A percentile compares a stretch with the other conserved stretches of the same genome.
These are phyloP conservation scores for Anolis apletophallus DNA, from an alignment of 2,797 vertebrate species.

Conservation along the genomic window DNA sequence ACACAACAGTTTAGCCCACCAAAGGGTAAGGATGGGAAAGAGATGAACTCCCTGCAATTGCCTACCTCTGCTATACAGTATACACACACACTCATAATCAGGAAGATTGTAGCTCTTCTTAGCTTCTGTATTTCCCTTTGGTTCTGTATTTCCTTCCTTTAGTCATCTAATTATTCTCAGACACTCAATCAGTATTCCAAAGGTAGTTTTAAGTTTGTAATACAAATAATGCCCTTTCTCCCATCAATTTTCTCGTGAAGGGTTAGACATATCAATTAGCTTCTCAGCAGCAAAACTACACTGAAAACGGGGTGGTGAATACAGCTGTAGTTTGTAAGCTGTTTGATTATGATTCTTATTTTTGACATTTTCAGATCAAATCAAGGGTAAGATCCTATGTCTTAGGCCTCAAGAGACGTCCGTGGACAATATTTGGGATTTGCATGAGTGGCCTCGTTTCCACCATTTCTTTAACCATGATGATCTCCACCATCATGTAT, in stretches of 20 bases:
- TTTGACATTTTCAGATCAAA: constrained; percentile 90
- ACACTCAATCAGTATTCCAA: constrained; percentile 19
- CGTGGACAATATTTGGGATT: constrained; percentile 89
- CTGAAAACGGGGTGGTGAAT: background rate
- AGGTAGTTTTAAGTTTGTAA: constrained; percentile 4
- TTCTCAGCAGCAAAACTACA: constrained; percentile 2
- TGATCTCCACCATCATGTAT: constrained; percentile 89
- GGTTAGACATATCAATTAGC: background rate
- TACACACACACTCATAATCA: background rate
- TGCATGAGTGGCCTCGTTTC: constrained; percentile 83
- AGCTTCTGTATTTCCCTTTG: background rate
- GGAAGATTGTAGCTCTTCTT: background rate
- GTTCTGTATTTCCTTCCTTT: background rate
- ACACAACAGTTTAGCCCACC: too few relatives aligned
- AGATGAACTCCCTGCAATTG: too few relatives aligned
- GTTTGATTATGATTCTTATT: constrained; percentile 71
- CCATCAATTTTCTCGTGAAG: constrained; percentile 18
- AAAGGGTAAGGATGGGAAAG: too few relatives aligned
- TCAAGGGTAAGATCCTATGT: constrained; percentile 88
- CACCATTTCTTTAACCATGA: constrained; percentile 85
- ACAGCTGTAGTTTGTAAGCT: constrained; percentile 42
- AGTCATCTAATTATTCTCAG: background rate
- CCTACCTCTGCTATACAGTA: too few relatives aligned
- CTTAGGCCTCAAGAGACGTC: constrained; percentile 88
- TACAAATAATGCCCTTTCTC: constrained; percentile 12